Percentiles rank a stretch among this genome's conserved stretches.
phyloP scores from a whole-genome alignment of 2,888 invertebrate genomes.

The Thyatira batis region DNA sequence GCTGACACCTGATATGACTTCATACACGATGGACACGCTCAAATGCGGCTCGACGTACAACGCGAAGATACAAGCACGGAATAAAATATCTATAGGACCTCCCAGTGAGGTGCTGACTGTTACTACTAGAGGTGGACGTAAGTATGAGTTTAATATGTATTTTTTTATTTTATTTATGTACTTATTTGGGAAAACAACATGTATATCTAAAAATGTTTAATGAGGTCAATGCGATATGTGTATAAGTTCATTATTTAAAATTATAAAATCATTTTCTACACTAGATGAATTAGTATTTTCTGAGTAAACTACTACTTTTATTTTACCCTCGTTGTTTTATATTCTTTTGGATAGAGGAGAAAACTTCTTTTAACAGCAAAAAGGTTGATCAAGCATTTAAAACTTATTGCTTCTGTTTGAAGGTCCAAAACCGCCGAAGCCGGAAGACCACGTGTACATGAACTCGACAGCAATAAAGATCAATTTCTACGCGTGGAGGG shows the following conservation, averaged over 20 bases:
- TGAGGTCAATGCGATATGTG: no score
- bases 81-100: conserved; percentile 88
- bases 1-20: conserved; percentile 88
- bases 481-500: conserved; percentile 90
- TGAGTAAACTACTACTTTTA: no score
- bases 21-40: conserved; percentile 86
- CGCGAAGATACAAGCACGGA: conserved; percentile 88
- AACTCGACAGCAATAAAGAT: conserved; percentile 90
- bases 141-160: no score
- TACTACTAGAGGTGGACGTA: conserved; percentile 88
- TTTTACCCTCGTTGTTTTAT: no score
- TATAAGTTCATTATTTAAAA: no score
- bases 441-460: conserved; percentile 86
- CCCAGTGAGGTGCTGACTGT: conserved; percentile 86
- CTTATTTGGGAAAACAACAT: no score
- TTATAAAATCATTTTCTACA: no score
- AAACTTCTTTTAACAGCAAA: no score
- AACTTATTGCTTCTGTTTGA: conserved; percentile 18
- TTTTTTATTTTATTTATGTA: neutral
- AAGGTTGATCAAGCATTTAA: no score
- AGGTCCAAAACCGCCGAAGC: conserved; percentile 88
- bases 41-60: conserved; percentile 90
- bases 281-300: no score
- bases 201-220: no score
- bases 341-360: no score